Base-by-base conservation (phyloP, 1,140 invertebrate genomes). In the Euura saliciscinereae region DNA sequence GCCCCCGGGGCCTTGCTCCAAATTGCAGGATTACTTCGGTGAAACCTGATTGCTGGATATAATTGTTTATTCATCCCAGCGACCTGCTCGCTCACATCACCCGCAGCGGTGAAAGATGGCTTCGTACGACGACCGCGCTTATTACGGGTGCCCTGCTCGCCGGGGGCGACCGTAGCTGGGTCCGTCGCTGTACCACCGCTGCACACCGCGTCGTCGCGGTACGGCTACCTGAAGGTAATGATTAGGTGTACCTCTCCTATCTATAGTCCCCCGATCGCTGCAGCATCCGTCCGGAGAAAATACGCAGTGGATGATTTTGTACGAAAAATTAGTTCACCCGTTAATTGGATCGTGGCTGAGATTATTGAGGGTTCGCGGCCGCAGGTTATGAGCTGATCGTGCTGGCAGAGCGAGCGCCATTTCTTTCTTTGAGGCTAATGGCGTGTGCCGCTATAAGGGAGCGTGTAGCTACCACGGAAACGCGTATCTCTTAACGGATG, bases 21-120 rank as follows among this genome's bases (percentile, higher is more conserved):
- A 67, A 67, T 67, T 67, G 66, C 66, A 67, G 66, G 66, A 67
- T 67, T 67, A 67, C 66, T 67, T 67, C 66, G 66, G 66, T 67
- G 66, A 6, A 67, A 67, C 66, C 66, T 67, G 66, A 67, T 67
- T 67, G 66, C 66, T 67, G 66, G 66, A 67, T 67, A 67, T 67
- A 67, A 67, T 67, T 67, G 66, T 67, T 67, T 67, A 67, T 67
- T 67, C 66, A 67, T 67, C 66, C 28, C 66, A 67, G 66, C 66
- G 43, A 67, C 28, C 66, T 28, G 43, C 66, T 28, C 28, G 28
- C 66, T 67, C 66, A 10, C 66, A 67, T 67, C 66, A 67, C 66
- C 66, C 28, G 66, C 66, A 67, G 66, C 66, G 66, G 43, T 67
- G 66, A 11, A 67, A 67, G 66, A 67, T 67, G 66, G 66, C 13